A percentile compares a stretch with the other conserved stretches of the same genome.
phyloP scores from a whole-genome alignment of 2,113 vertebrate genomes.

The Noturus placidus region DNA sequence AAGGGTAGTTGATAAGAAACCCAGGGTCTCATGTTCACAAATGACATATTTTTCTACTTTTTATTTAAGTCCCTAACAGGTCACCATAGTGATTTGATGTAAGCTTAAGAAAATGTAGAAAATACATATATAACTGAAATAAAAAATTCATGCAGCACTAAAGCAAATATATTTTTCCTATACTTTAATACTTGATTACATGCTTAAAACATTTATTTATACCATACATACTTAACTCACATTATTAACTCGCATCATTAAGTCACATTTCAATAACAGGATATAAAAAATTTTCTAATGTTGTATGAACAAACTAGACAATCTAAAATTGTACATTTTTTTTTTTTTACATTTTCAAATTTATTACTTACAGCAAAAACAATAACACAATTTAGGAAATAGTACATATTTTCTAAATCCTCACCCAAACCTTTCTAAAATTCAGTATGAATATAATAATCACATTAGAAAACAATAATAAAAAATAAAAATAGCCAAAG shows the following conservation, averaged over 20 bases:
- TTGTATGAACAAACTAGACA: background rate
- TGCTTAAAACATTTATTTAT: too few species aligned
- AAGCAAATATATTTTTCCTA: too few species aligned
- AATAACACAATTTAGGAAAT: background rate
- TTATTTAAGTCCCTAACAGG: background rate
- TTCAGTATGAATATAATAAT: background rate
- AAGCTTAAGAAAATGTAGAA: background rate
- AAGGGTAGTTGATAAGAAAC: background rate
- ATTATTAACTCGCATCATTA: background rate
- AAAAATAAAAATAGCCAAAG: background rate
- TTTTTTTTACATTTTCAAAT: background rate
- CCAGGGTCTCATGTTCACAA: background rate
- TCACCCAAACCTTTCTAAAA: background rate
- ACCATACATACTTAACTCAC: background rate
- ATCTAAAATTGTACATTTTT: background rate
- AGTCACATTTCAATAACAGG: background rate
- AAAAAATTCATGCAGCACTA: too few species aligned
- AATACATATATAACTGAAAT: background rate
- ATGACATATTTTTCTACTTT: conserved; percentile 16
- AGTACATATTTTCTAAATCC: background rate
- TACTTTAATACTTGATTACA: too few species aligned
- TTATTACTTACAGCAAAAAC: background rate
- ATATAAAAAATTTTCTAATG: background rate
- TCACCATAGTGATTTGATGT: background rate
- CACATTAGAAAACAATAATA: background rate